Evolutionary conservation across 2,113 vertebrate genomes (phyloP).

Genomic region (Verasper variegatus): DNA sequence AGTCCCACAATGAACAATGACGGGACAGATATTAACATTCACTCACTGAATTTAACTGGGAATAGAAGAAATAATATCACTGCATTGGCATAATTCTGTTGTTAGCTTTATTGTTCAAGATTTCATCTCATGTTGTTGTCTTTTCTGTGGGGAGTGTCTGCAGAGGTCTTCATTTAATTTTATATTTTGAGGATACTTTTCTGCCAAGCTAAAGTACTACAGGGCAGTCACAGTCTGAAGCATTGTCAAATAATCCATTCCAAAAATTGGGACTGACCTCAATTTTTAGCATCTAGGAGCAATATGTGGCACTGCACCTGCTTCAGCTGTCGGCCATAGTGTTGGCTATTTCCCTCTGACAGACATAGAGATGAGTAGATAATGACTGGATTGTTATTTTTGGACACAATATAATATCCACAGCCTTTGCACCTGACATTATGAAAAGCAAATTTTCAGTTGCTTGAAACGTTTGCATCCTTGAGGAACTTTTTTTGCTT

Average conservation of each 20-base stretch:
- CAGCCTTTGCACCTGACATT: background rate
- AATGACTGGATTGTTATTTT: slow-evolving; percentile 23
- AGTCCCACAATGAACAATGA: no score
- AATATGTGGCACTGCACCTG: slow-evolving; percentile 14
- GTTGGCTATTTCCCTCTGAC: slow-evolving; percentile 11
- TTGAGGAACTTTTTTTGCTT: background rate
- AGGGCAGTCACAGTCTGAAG: background rate
- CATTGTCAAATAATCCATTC: background rate
- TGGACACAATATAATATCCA: background rate
- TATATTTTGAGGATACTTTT: background rate
- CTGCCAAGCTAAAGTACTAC: slow-evolving; percentile 6
- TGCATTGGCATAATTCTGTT: no score
- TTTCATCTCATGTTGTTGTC: no score
- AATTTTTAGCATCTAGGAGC: slow-evolving; percentile 1
- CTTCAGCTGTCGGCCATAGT: slow-evolving; percentile 1
- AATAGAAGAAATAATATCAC: no score
- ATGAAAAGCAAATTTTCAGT: background rate
- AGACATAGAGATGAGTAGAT: slow-evolving; percentile 10
- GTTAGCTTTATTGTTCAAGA: no score
- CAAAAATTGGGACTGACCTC: slow-evolving; percentile 14
- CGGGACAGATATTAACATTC: no score
- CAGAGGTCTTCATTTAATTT: no score
- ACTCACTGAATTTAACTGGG: no score
- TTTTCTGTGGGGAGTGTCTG: no score
- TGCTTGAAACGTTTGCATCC: background rate